A percentile compares a stretch with the other conserved stretches of the same genome.
phyloP scores from a whole-genome alignment of 1,140 invertebrate species.

The Drosophila repleta region DNA sequence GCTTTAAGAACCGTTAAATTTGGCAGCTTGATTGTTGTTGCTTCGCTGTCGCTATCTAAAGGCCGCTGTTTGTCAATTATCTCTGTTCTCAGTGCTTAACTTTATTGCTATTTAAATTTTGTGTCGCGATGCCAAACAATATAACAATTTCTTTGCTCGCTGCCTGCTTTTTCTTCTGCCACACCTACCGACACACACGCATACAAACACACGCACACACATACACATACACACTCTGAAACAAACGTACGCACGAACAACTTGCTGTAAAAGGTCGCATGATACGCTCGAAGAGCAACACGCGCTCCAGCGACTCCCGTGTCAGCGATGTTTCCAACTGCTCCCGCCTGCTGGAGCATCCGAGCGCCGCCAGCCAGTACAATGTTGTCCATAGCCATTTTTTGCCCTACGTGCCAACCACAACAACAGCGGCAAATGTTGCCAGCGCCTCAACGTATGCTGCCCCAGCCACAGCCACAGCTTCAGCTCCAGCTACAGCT shows the following conservation, averaged over 20 bases:
- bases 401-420: conserved; percentile 76
- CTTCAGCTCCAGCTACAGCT: conserved; percentile 50
- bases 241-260: conserved; percentile 2
- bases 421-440: conserved; percentile 33
- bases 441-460: conserved; percentile 53
- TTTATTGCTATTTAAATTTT: conserved; percentile 64
- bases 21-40: conserved; percentile 19
- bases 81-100: conserved; percentile 46
- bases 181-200: conserved; percentile 5
- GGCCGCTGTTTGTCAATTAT: conserved; percentile 66
- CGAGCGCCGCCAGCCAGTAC: conserved; percentile 73
- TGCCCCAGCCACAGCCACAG: conserved; percentile 51
- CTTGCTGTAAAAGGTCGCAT: conserved; percentile 68
- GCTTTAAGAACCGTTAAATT: conserved; percentile 63
- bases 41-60: conserved; percentile 36
- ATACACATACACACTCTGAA: background rate
- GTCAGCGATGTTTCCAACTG: conserved; percentile 82
- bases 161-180: conserved; percentile 17
- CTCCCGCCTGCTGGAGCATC: conserved; percentile 79
- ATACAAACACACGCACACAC: background rate
- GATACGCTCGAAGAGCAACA: conserved; percentile 83
- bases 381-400: conserved; percentile 71
- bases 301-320: conserved; percentile 80
- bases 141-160: conserved; percentile 38
- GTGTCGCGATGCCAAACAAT: conserved; percentile 45